A percentile compares a stretch with the other conserved stretches of the same genome.
phyloP scores from a whole-genome alignment of 2,113 vertebrate species.

The Spilogale gracilis region DNA sequence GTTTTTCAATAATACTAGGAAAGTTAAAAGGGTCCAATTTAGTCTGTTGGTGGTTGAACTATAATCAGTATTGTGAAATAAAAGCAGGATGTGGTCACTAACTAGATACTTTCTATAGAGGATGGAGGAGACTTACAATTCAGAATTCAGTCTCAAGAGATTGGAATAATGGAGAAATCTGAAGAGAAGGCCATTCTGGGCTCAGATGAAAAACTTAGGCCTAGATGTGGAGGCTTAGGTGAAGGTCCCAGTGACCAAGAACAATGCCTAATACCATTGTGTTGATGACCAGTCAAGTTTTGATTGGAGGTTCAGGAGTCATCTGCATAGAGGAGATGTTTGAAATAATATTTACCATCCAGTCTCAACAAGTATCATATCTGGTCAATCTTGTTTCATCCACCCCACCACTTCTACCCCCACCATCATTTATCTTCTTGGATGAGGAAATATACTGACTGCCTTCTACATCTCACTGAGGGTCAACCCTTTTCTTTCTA shows the following conservation, averaged over 20 bases:
- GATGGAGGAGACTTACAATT: neutral
- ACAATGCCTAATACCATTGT: no score
- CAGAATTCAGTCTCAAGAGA: neutral
- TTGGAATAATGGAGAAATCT: neutral
- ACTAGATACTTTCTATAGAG: neutral
- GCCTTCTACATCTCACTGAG: neutral
- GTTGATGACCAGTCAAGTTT: neutral
- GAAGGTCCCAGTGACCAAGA: neutral
- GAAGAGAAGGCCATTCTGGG: neutral
- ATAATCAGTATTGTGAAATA: neutral
- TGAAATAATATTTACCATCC: neutral
- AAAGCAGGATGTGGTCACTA: neutral
- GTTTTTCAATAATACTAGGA: neutral
- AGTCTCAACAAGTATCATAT: neutral
- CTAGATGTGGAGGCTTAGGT: neutral
- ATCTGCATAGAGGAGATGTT: neutral
- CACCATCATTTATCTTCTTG: neutral
- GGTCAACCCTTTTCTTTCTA: neutral
- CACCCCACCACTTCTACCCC: neutral
- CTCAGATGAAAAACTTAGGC: neutral
- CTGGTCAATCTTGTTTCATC: neutral
- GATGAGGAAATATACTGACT: neutral
- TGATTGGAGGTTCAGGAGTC: neutral
- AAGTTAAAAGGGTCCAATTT: neutral
- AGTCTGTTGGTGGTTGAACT: neutral